Conservation (phyloP, 2,797 vertebrate genomes). For the Lacerta viridis region DNA sequence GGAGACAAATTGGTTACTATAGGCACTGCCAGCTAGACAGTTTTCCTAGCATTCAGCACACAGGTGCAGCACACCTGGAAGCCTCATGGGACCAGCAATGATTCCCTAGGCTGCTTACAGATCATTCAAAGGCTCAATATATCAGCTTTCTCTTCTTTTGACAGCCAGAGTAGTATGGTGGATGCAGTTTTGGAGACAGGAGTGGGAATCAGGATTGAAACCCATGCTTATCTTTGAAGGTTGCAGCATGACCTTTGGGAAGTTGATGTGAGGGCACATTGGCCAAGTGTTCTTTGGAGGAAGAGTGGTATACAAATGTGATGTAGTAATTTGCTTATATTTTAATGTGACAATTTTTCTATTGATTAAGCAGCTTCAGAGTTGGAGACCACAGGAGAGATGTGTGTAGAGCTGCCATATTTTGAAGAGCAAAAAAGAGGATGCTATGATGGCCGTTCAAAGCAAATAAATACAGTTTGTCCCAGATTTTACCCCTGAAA, state of each 20-base stretch:
- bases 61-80: neutral
- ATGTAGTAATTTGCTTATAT: neutral
- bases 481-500: no score
- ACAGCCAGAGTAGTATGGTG: no score
- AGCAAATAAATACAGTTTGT: no score
- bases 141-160: neutral
- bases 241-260: neutral
- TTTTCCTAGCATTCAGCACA: neutral
- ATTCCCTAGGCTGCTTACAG: neutral
- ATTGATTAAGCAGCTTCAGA: neutral
- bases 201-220: neutral
- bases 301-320: neutral
- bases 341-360: neutral
- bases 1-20: neutral
- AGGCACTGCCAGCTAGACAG: neutral
- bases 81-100: neutral
- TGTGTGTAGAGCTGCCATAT: no score
- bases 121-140: neutral
- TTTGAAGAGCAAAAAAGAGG: no score
- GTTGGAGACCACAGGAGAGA: neutral
- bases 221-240: neutral
- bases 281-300: neutral
- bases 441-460: no score
- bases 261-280: neutral
- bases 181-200: neutral